phyloP scores from a whole-genome alignment of 23 tunicate species.

The Ascidia mentula region DNA sequence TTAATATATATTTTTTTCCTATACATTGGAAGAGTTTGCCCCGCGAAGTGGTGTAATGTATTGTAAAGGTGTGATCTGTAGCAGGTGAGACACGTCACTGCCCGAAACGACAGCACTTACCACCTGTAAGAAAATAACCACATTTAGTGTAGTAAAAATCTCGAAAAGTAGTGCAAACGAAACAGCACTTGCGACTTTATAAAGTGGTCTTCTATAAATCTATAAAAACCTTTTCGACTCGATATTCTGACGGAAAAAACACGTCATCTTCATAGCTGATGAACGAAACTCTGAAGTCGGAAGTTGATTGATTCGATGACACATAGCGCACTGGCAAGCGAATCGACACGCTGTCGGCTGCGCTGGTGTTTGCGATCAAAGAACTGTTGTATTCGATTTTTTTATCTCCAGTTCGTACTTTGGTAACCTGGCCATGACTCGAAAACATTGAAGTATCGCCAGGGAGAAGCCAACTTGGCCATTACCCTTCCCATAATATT shows the following conservation, averaged over 20 bases:
- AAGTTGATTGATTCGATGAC: background rate
- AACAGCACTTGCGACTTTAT: background rate
- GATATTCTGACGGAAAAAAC: conserved; percentile 20
- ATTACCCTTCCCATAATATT: too few species aligned
- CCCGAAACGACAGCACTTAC: background rate
- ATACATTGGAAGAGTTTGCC: conserved; percentile 13
- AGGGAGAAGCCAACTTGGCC: too few species aligned
- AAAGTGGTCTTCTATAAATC: background rate
- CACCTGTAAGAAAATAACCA: background rate
- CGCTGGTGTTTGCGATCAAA: background rate
- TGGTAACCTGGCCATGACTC: background rate
- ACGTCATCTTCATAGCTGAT: conserved; percentile 11
- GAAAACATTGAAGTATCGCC: too few species aligned
- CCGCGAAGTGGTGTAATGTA: conserved; percentile 10
- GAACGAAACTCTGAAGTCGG: conserved; percentile 8
- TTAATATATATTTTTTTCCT: background rate
- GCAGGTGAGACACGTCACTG: background rate
- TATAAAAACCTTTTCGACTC: conserved; percentile 8
- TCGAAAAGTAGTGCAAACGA: background rate
- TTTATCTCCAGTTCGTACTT: background rate
- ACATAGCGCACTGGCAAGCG: background rate
- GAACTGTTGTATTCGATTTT: background rate
- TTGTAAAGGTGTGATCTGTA: background rate
- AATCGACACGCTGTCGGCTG: background rate
- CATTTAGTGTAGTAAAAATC: background rate